A percentile compares a stretch with the other conserved stretches of the same genome.
These are phyloP conservation scores for Tridacna crocea DNA, from an alignment of 2,888 invertebrate genomes.

Conservation along the genomic window DNA sequence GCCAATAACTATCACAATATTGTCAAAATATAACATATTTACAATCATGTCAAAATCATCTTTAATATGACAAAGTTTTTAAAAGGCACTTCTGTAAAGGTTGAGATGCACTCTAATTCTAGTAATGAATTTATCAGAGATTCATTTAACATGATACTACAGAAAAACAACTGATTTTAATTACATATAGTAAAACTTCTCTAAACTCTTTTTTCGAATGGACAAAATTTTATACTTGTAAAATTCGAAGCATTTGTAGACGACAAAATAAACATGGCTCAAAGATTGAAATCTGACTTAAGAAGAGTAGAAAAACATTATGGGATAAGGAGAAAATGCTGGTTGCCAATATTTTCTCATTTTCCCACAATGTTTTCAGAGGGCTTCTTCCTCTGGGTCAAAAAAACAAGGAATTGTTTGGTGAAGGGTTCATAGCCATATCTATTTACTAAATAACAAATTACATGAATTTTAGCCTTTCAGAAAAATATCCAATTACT, in stretches of 20 bases:
- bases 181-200: not conserved
- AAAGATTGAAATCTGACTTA: not conserved
- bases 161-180: not conserved
- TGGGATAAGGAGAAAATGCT: conserved; percentile 10
- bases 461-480: too few species aligned
- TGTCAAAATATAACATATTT: too few species aligned
- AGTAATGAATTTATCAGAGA: too few species aligned
- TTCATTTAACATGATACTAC: too few species aligned
- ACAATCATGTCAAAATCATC: too few species aligned
- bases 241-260: not conserved
- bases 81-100: too few species aligned
- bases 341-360: not conserved
- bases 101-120: too few species aligned
- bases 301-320: conserved; percentile 1
- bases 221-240: not conserved
- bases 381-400: not conserved
- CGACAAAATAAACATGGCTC: not conserved
- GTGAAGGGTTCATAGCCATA: not conserved
- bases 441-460: too few species aligned
- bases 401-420: not conserved
- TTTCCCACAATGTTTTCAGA: not conserved
- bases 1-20: too few species aligned
- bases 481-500: too few species aligned
- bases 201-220: too few species aligned
- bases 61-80: too few species aligned